Conservation (phyloP, 2,797 vertebrate genomes). For the Pelodytes ibericus region DNA sequence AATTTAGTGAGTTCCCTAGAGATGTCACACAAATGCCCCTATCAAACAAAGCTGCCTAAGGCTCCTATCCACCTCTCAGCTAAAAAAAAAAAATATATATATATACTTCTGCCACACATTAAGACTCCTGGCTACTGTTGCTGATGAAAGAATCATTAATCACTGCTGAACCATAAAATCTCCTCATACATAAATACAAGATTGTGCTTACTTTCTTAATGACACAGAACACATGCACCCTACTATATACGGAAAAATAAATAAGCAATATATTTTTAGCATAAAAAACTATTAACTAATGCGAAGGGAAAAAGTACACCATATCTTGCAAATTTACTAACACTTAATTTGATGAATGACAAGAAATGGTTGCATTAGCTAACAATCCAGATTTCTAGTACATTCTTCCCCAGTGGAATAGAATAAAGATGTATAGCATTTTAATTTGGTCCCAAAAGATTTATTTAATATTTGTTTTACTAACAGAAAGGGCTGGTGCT, state of each 20-base stretch:
- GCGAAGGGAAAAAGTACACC: background rate
- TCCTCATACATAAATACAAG: conserved; percentile 45
- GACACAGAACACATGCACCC: conserved; percentile 10
- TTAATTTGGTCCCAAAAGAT: too few relatives aligned
- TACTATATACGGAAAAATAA: conserved; percentile 17
- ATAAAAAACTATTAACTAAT: background rate
- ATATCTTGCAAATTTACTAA: background rate
- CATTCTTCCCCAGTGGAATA: too few relatives aligned
- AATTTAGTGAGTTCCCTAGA: conserved; percentile 45
- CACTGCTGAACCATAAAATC: conserved; percentile 31
- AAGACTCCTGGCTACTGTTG: conserved; percentile 37
- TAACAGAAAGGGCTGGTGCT: too few relatives aligned
- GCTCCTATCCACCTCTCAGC: conserved; percentile 25
- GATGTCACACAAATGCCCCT: conserved; percentile 33
- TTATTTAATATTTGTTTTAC: too few relatives aligned
- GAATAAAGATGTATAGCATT: too few relatives aligned
- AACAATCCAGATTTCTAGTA: too few relatives aligned
- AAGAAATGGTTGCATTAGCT: background rate
- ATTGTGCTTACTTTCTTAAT: conserved; percentile 41
- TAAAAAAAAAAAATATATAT: conserved; percentile 19
- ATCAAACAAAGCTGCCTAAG: conserved; percentile 42
- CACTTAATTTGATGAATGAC: background rate
- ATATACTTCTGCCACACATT: conserved; percentile 45
- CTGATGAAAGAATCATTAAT: conserved; percentile 51
- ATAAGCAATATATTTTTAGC: background rate